Evolutionary conservation across 2,113 vertebrate genomes (phyloP), one percentile per base, ranked within the genome.

Genomic region (Rhea americana): DNA sequence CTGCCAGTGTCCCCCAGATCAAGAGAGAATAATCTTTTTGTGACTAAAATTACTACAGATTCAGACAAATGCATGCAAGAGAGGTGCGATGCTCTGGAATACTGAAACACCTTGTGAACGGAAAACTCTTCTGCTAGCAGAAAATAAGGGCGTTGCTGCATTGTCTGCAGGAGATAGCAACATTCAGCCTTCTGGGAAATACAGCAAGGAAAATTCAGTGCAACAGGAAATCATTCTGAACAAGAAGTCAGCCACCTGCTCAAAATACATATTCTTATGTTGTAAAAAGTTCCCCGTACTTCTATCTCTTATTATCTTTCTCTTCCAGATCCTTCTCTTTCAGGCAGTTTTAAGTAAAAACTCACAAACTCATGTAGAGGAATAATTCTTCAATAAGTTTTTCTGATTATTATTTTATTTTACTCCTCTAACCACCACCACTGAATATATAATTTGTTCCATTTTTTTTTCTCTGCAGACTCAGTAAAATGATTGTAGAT

Each of bases 131-230:
- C 89, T 3, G 2, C 45, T 74, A 73, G 56, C 25, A 89, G 62
- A 67, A 90, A 93, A 73, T 67, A 93, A 91, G 91, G 93, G 90
- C 14, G 35, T 91, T 82, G 85, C 88, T 94, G 74, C 94, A 84
- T 94, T 94, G 91, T 88, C 93, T 94, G 93, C 76, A 73, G 91
- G 62, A 95, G 91, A 90, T 1, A 51, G 74, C 18, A 11, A 61
- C 0, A 0, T n/a, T 88, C 88, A 93, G 85, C 85, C 80, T 92
- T 93, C 26, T 51, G 21, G 83, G 73, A 55, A 53, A 85, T 58
- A 53, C 14, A 84, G 91, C 66, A 66, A 78, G 71, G 50, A 66
- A 84, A 76, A 93, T 58, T 13, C 12, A 79, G 80, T 72, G 86
- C 86, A 90, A 70, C 22, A 93, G 59, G 41, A 86, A 90, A 84